phyloP scores from a whole-genome alignment of 2,113 vertebrate genomes.

The Pseudorectes ferrugineus region DNA sequence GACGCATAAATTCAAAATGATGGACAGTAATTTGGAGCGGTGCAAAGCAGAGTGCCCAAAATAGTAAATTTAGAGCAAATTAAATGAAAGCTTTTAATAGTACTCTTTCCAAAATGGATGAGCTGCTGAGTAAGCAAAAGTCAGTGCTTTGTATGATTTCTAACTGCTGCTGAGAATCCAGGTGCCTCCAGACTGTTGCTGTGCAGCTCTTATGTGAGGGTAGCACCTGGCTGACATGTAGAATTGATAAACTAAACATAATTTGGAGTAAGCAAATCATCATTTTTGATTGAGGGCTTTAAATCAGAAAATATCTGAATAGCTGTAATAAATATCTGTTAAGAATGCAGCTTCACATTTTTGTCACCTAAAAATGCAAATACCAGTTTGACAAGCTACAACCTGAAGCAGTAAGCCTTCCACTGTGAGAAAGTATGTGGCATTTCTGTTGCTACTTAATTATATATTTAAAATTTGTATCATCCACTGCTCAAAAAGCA shows the following conservation, averaged over 20 bases:
- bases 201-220: not conserved
- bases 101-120: not conserved
- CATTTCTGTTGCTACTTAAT: not conserved
- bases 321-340: not conserved
- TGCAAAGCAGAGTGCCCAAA: not conserved
- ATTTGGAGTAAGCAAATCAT: not conserved
- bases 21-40: not conserved
- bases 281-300: not conserved
- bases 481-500: not conserved
- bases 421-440: not conserved
- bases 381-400: not conserved
- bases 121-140: not conserved
- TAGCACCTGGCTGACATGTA: not conserved
- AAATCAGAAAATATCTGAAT: not conserved
- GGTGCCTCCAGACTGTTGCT: not conserved
- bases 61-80: not conserved
- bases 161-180: not conserved
- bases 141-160: not conserved
- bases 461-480: not conserved
- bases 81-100: not conserved
- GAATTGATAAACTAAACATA: not conserved
- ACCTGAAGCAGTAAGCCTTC: not conserved
- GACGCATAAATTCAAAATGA: not conserved
- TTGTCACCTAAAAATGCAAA: not conserved
- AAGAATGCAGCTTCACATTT: not conserved